phyloP scores from a whole-genome alignment of 35 echinoderm and acorn worm species.

The Apostichopus japonicus region DNA sequence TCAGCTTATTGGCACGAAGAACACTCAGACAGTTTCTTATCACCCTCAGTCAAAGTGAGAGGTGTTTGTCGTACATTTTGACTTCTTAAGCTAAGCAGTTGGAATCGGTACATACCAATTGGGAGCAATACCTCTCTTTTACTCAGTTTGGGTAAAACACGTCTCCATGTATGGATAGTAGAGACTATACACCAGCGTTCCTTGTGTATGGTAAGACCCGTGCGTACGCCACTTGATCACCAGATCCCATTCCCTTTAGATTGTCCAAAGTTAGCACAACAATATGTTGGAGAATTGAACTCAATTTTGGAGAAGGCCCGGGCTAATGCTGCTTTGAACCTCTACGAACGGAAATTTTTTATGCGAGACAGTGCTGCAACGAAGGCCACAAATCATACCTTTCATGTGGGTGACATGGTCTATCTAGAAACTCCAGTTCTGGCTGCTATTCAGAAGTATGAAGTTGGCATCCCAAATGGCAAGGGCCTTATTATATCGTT shows the following conservation, averaged over 20 bases:
- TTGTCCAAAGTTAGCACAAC: conserved; percentile 37
- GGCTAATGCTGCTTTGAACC: not conserved
- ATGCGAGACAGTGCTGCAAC: not conserved
- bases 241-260: not conserved
- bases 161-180: conserved; percentile 52
- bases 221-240: conserved; percentile 40
- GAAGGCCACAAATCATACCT: conserved; percentile 13
- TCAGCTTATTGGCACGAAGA: conserved; percentile 44
- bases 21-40: conserved; percentile 61
- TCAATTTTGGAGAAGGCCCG: conserved; percentile 10
- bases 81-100: conserved; percentile 43
- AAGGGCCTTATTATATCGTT: conserved; percentile 56
- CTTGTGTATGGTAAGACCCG: conserved; percentile 23
- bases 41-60: conserved; percentile 74
- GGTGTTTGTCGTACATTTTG: conserved; percentile 52
- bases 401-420: conserved; percentile 63
- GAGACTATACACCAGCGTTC: conserved; percentile 55
- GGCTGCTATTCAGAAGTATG: not conserved
- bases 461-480: conserved; percentile 52
- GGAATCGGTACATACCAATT: conserved; percentile 11
- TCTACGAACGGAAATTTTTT: not conserved
- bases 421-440: conserved; percentile 46
- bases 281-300: conserved; percentile 18
- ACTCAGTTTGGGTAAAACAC: conserved; percentile 66
- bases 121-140: conserved; percentile 45